Conservation (phyloP, 2,113 vertebrate species). For the Lasiurus borealis region DNA sequence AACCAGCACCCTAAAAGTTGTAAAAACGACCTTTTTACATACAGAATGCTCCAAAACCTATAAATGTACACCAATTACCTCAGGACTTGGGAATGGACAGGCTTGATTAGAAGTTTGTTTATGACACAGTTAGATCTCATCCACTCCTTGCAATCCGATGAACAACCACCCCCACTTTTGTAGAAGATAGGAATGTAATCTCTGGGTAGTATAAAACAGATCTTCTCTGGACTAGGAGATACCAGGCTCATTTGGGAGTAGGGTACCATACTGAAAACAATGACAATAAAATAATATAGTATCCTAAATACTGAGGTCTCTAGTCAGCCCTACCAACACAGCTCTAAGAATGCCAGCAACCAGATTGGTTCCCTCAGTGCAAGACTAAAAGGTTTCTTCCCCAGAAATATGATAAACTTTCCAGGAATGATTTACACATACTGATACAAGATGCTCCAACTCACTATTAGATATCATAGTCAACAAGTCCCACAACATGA, state of each 20-base stretch:
- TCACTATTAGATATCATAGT: not conserved
- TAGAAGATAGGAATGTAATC: not conserved
- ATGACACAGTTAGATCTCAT: not conserved
- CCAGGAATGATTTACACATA: not conserved
- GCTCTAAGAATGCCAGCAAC: not conserved
- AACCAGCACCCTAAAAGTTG: not conserved
- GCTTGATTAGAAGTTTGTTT: not conserved
- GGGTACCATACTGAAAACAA: not conserved
- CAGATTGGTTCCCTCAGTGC: not conserved
- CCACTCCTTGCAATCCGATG: not conserved
- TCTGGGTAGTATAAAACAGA: not conserved
- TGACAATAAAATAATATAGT: not conserved
- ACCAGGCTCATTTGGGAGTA: not conserved
- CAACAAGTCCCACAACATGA: not conserved
- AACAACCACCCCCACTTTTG: not conserved
- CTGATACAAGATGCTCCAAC: not conserved
- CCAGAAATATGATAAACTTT: not conserved
- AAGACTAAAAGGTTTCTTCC: not conserved
- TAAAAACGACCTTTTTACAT: not conserved
- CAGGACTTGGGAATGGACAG: not conserved
- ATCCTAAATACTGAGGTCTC: not conserved
- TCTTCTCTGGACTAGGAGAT: not conserved
- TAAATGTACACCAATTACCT: not conserved
- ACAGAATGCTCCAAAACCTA: not conserved
- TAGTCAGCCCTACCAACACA: not conserved